These are phyloP conservation scores for Nematolebias whitei DNA, from an alignment of 2,113 vertebrate genomes.

Conservation along the genomic window DNA sequence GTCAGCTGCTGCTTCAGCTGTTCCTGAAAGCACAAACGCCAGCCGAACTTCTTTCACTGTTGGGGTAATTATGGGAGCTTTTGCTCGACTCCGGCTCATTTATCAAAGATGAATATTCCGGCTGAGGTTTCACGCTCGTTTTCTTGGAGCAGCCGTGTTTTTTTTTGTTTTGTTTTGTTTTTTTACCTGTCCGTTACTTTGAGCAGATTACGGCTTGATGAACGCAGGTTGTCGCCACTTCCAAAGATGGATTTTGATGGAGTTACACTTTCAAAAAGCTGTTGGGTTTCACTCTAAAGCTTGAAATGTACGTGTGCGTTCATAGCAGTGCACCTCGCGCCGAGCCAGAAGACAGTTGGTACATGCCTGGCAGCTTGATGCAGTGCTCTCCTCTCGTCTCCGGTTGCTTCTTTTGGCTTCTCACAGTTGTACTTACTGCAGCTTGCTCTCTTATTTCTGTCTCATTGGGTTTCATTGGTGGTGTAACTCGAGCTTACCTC, in stretches of 20 bases:
- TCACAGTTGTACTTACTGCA: conserved; percentile 15
- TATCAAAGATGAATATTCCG: too few relatives aligned
- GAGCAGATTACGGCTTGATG: too few relatives aligned
- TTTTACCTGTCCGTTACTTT: too few relatives aligned
- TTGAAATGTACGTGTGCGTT: conserved; percentile 3
- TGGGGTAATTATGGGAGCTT: too few relatives aligned
- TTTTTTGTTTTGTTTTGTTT: too few relatives aligned
- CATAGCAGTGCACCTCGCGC: not conserved
- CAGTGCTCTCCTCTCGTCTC: not conserved
- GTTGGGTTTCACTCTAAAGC: not conserved
- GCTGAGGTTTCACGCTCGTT: too few relatives aligned
- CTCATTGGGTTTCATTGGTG: conserved; percentile 52
- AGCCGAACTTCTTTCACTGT: too few relatives aligned
- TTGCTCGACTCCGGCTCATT: too few relatives aligned
- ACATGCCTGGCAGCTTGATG: not conserved
- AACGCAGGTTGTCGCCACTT: too few relatives aligned
- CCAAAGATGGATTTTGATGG: not conserved
- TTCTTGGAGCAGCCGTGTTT: too few relatives aligned
- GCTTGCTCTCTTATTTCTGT: conserved; percentile 25
- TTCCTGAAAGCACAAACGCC: too few relatives aligned
- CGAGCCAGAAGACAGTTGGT: conserved; percentile 2
- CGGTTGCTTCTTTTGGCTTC: conserved; percentile 29
- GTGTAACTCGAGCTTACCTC: conserved; percentile 42
- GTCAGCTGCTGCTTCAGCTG: too few relatives aligned
- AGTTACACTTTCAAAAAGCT: not conserved